These are phyloP conservation scores for Clistopyga incitator DNA, from an alignment of 2,888 invertebrate species.

Conservation along the genomic window DNA sequence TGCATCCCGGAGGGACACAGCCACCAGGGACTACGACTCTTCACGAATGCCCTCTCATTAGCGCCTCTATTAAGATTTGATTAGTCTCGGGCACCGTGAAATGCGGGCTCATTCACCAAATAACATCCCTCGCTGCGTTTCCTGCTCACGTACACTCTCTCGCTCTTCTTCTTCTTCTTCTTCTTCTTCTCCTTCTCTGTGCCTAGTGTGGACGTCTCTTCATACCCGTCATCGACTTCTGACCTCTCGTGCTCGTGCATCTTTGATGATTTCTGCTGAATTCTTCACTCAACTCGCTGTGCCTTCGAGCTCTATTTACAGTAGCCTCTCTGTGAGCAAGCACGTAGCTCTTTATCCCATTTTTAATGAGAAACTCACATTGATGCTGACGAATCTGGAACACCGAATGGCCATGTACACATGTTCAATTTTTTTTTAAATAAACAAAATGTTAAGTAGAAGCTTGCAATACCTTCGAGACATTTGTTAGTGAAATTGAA, in stretches of 20 bases:
- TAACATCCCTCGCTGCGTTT: conserved; percentile 70
- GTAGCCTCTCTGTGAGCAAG: background rate
- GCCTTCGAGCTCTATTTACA: background rate
- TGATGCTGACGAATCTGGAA: too few species aligned
- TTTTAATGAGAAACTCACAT: too few species aligned
- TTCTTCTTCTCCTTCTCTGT: background rate
- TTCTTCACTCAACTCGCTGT: background rate
- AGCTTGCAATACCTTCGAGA: too few species aligned
- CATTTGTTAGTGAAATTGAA: too few species aligned
- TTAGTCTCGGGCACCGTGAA: conserved; percentile 77
- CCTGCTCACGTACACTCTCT: conserved; percentile 45
- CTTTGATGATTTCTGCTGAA: background rate
- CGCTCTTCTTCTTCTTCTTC: background rate
- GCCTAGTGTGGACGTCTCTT: background rate
- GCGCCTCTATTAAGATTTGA: conserved; percentile 82
- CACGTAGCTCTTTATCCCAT: too few species aligned
- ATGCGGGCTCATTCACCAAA: conserved; percentile 74
- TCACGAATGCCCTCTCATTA: conserved; percentile 80
- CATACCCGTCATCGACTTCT: conserved; percentile 33
- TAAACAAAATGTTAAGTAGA: too few species aligned
- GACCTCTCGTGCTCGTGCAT: conserved; percentile 5
- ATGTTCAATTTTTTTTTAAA: too few species aligned
- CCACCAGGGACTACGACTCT: conserved; percentile 59
- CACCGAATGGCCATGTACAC: too few species aligned
- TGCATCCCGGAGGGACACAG: conserved; percentile 41